Evolutionary conservation across 2,888 invertebrate species (phyloP).

Genomic region (Oscheius myriophilus): DNA sequence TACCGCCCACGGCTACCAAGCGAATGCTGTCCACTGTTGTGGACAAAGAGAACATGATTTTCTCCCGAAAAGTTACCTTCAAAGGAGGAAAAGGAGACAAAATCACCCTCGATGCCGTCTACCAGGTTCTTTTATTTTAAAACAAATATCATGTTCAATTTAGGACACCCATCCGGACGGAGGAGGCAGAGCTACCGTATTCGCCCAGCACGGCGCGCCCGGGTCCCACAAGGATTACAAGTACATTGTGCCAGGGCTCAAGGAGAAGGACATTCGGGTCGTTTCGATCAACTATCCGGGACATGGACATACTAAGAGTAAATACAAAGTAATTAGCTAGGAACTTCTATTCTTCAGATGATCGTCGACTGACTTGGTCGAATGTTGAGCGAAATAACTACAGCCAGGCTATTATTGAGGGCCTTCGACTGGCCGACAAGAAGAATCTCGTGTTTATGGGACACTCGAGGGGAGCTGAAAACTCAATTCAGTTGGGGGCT

Average conservation of each 20-base stretch:
- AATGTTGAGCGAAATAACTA: constrained; percentile 47
- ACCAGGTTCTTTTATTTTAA: constrained; percentile 11
- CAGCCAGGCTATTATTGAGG: constrained; percentile 37
- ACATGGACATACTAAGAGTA: constrained; percentile 38
- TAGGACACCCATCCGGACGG: constrained; percentile 50
- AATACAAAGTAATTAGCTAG: neutral
- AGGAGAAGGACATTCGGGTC: constrained; percentile 39
- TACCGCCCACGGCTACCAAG: too few relatives aligned
- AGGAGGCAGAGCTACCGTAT: constrained; percentile 43
- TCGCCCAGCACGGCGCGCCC: constrained; percentile 52
- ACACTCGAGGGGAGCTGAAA: constrained; percentile 49
- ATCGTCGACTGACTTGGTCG: constrained; percentile 28
- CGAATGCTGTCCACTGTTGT: too few relatives aligned
- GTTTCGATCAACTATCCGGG: constrained; percentile 58
- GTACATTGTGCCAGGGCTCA: constrained; percentile 42
- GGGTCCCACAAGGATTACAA: constrained; percentile 61
- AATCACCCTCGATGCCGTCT: constrained; percentile 25
- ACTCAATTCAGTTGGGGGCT: constrained; percentile 33
- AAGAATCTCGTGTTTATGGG: constrained; percentile 37
- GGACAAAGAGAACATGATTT: neutral
- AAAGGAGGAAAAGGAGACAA: constrained; percentile 13
- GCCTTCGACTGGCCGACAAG: constrained; percentile 23
- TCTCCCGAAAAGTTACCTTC: constrained; percentile 13
- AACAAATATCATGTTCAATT: constrained; percentile 1
- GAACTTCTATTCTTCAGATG: constrained; percentile 10